Base-by-base conservation (phyloP, 2,888 invertebrate genomes). In the Leptinotarsa juncta region DNA sequence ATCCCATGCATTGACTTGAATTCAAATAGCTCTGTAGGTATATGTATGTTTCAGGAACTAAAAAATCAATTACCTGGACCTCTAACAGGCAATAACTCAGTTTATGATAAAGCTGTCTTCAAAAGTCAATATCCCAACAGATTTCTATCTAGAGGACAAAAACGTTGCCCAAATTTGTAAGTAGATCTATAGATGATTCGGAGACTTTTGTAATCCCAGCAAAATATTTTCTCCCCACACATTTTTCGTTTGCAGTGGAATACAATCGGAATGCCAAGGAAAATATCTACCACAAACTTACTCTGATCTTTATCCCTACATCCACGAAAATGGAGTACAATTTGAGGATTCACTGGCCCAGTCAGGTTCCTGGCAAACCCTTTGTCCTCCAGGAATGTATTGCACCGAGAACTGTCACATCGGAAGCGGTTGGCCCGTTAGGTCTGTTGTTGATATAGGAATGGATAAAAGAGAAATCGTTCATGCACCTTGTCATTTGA, bases 391-490 rank as follows among this genome's bases (percentile, higher is more conserved):
- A 15, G 87, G 84, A 70, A 88, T 88, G 88, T 89, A 89, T 80
- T 87, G 87, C 77, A 87, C 88, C 0, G 89, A 89, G 77, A 84
- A 86, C 73, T 86, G 87, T 76, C 88, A 89, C 76, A 83, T 88
- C 65, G 89, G 89, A 42, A 85, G 42, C 42, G 26, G 57, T 20
- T 57, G 57, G 57, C 57, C 57, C 3, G 15, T 57, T 23, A 57
- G 57, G 4, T 57, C 57, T 57, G 57, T 57, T 14, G 57, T 57
- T 57, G 57, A 57, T 57, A 57, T 57, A 12, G 57, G 57, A 14
- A 23, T 23, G 57, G 23, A 57, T 26, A 23, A 57, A 23, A 57
- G 4, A 4, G 23, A 26, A 57, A 23, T 57, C 2, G 26, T 57
- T 2, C 23, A 57, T 57, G 57, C 20, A 57, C 57, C 57, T 15